Conservation (phyloP, 1,140 invertebrate genomes). For the Daktulosphaira vitifoliae region DNA sequence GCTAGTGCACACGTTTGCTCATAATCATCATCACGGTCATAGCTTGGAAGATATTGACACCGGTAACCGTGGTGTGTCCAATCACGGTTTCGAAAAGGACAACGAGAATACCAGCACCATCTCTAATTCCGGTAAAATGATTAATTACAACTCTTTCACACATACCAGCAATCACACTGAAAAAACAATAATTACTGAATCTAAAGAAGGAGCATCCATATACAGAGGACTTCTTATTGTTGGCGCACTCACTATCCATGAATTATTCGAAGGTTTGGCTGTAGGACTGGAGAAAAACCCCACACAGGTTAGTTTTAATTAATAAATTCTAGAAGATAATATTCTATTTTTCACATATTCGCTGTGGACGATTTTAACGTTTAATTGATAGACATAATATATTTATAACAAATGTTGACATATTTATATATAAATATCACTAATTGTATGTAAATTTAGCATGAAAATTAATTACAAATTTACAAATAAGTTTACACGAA, state of each 20-base stretch:
- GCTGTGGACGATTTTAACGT: no score
- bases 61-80: no score
- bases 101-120: not conserved
- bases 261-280: slow-evolving; percentile 57
- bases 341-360: no score
- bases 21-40: not conserved
- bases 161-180: slow-evolving; percentile 1
- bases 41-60: not conserved
- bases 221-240: slow-evolving; percentile 48
- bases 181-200: no score
- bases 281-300: slow-evolving; percentile 49
- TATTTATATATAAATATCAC: no score
- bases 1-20: slow-evolving; percentile 11
- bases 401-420: no score
- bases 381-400: no score
- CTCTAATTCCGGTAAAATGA: not conserved
- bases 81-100: not conserved
- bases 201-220: not conserved
- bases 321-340: not conserved
- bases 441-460: no score
- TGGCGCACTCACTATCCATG: slow-evolving; percentile 55
- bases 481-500: no score
- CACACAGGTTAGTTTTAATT: slow-evolving; percentile 34
- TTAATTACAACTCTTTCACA: slow-evolving; percentile 27
- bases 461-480: no score